Evolutionary conservation across 2,888 invertebrate genomes (phyloP), one percentile per base, ranked within the genome.

Genomic region (Muschampia plurimacula): DNA sequence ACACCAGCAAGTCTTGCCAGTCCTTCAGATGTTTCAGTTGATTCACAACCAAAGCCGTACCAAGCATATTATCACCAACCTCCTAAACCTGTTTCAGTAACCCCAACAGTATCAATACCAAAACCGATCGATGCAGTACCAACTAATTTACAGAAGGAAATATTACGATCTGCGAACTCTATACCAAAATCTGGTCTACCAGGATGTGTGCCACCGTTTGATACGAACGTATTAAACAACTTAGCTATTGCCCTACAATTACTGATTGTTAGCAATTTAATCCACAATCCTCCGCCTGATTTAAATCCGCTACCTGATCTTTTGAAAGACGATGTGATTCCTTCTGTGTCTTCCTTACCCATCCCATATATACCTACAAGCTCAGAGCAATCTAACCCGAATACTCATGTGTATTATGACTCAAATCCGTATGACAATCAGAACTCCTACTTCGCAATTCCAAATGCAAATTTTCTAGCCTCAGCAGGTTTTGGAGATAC

Each of bases 191-290:
- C 39, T 22, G 55, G 60, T 28, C 3, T 46, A 44, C 12, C 62
- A 32, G 60, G 68, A 41, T 65, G 72, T 57, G 68, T 75, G 15
- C 67, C 71, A 36, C 71, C 52, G 5, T 77, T 88, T 32, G 91
- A 93, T 67, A 76, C 86, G 0, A 86, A 84, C 36, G 82, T 92
- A 0, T 73, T 93, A 0, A 93, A 92, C 60, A 93, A 92, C 75
- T 78, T 93, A 75, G 93, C 92, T 2, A 86, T 92, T 52, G 91
- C 92, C 0, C 78, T 93, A 64, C 92, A 92, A 52, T 72, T 93
- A 8, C 72, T 93, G 1, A 87, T 92, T 8, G 82, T 93, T 0
- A 91, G 85, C 46, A 92, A 92, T 74, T 83, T 93, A 13, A 74
- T 92, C 8, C 89, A 87, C 44, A 75, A 82, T 9, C 86, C 88